These are phyloP conservation scores for Lottia scabra DNA, from an alignment of 2,888 invertebrate genomes.

Conservation along the genomic window DNA sequence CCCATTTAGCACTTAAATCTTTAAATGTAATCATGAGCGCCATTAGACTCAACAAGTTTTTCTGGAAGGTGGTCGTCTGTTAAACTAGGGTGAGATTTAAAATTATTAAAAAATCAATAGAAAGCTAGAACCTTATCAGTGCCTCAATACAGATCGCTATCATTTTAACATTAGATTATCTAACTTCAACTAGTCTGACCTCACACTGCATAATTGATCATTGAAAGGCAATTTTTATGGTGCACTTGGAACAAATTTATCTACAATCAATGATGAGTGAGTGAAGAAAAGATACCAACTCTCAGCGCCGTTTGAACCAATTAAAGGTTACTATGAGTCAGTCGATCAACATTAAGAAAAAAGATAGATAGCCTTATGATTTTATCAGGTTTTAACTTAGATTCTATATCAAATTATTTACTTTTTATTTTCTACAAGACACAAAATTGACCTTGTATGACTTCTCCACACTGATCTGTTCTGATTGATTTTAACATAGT, in stretches of 20 bases:
- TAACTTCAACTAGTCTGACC: conserved; percentile 13
- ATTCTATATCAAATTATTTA: not conserved
- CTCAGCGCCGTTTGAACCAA: not conserved
- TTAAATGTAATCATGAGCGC: conserved; percentile 4
- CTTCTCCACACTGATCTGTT: too few relatives aligned
- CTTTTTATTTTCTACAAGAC: too few relatives aligned
- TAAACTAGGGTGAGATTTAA: not conserved
- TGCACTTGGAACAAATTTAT: conserved; percentile 10
- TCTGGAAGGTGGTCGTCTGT: not conserved
- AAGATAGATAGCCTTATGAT: not conserved
- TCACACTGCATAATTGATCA: conserved; percentile 26
- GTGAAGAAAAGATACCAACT: not conserved
- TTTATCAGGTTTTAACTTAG: not conserved
- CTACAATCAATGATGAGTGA: conserved; percentile 5
- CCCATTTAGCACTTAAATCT: not conserved
- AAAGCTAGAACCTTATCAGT: conserved; percentile 4
- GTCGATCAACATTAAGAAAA: not conserved
- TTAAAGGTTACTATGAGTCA: conserved; percentile 4
- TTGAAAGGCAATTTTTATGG: conserved; percentile 17
- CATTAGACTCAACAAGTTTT: conserved; percentile 5
- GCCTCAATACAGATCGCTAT: not conserved
- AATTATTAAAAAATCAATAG: conserved; percentile 5
- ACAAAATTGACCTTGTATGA: too few relatives aligned
- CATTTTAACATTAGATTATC: conserved; percentile 9
- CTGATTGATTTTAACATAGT: too few relatives aligned